phyloP scores from a whole-genome alignment of 2,888 invertebrate genomes.

The Drosophila maculinotata region DNA sequence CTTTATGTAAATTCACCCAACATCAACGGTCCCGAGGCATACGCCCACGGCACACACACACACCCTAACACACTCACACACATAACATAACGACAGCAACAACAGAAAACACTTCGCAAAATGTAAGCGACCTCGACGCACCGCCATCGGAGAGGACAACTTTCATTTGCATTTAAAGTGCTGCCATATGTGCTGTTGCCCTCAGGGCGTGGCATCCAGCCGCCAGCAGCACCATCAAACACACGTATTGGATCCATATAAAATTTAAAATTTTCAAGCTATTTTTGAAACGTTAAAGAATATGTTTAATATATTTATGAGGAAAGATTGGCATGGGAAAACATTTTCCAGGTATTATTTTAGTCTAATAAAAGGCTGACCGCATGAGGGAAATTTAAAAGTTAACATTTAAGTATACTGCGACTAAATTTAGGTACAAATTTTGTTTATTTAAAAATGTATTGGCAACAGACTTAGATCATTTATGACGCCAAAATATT shows the following conservation, averaged over 20 bases:
- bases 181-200: constrained; percentile 68
- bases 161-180: constrained; percentile 80
- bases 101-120: constrained; percentile 67
- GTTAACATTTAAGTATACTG: too few relatives aligned
- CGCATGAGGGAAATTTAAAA: too few relatives aligned
- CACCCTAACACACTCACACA: constrained; percentile 2
- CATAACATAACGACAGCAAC: constrained; percentile 14
- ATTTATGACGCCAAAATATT: too few relatives aligned
- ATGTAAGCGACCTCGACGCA: constrained; percentile 76
- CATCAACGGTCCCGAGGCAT: constrained; percentile 46
- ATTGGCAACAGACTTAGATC: too few relatives aligned
- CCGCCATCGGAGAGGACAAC: constrained; percentile 62
- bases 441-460: too few relatives aligned
- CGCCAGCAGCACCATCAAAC: not conserved
- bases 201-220: constrained; percentile 32
- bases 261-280: constrained; percentile 23
- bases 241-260: constrained; percentile 12
- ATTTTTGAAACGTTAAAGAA: constrained; percentile 12
- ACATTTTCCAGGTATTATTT: constrained; percentile 1
- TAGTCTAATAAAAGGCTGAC: not conserved
- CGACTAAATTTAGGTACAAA: too few relatives aligned
- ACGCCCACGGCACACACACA: constrained; percentile 16
- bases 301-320: not conserved
- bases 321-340: constrained; percentile 11
- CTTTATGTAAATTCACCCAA: constrained; percentile 71